These are phyloP conservation scores for Sussaba pulchella DNA, from an alignment of 2,888 invertebrate species.

Conservation along the genomic window DNA sequence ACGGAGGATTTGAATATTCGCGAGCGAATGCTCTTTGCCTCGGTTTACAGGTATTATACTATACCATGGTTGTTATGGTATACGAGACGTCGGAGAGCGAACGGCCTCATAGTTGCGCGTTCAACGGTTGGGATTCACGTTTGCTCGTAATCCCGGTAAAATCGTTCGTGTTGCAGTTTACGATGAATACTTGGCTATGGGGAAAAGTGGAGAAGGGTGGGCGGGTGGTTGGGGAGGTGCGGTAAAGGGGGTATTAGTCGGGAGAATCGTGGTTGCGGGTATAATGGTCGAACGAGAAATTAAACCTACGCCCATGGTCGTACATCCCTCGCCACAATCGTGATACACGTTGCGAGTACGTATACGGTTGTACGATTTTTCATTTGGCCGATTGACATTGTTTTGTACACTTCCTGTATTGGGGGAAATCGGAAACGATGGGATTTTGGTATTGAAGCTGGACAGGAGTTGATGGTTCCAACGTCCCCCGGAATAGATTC, in stretches of 20 bases:
- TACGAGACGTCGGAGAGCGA: constrained; percentile 20
- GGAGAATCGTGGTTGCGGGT: constrained; percentile 33
- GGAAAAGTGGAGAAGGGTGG: no score
- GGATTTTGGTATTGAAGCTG: constrained; percentile 1
- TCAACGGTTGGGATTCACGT: constrained; percentile 3
- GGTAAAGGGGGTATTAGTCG: constrained; percentile 25
- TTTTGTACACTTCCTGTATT: constrained; percentile 55
- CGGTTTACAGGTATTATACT: constrained; percentile 52
- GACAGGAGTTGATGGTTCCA: no score
- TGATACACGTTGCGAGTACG: no score
- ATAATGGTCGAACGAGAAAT: constrained; percentile 53
- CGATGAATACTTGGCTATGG: background rate
- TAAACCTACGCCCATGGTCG: constrained; percentile 60
- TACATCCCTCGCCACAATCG: constrained; percentile 42
- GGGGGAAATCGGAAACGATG: constrained; percentile 8
- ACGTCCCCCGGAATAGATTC: no score
- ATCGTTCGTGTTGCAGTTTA: constrained; percentile 16
- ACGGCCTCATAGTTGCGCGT: background rate
- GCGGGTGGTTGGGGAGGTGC: background rate
- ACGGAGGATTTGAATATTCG: constrained; percentile 55
- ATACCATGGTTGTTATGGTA: background rate
- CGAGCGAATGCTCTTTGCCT: constrained; percentile 40
- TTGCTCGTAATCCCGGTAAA: constrained; percentile 49
- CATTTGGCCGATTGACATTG: constrained; percentile 47
- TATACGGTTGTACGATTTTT: no score